These are phyloP conservation scores for Diarsia brunnea DNA, from an alignment of 2,888 invertebrate species.

Conservation along the genomic window DNA sequence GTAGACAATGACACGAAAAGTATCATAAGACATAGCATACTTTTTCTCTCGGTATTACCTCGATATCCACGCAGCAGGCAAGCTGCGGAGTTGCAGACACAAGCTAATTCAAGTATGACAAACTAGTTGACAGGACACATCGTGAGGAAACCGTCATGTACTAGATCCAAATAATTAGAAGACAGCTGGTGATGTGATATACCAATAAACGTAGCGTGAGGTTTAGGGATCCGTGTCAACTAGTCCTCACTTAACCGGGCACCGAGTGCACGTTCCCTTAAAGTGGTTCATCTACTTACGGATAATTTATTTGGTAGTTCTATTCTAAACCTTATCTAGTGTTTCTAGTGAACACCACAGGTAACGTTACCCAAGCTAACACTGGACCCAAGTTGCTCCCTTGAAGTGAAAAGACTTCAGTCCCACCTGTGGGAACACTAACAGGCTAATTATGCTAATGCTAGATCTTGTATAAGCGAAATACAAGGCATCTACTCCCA, in stretches of 20 bases:
- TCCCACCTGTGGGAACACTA: neutral
- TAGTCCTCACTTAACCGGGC: no score
- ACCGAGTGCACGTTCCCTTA: no score
- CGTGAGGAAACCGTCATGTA: no score
- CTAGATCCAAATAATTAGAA: neutral
- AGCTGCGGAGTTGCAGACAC: neutral
- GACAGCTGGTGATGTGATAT: no score
- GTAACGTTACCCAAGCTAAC: neutral
- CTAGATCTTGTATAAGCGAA: neutral
- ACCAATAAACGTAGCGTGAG: no score
- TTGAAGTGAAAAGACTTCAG: neutral
- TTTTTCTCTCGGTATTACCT: neutral
- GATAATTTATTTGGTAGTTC: no score
- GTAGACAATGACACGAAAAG: no score
- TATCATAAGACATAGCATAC: neutral
- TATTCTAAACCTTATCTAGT: no score
- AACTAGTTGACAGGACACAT: neutral
- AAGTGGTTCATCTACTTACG: no score
- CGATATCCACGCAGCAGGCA: neutral
- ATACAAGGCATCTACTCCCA: neutral
- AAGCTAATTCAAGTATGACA: neutral
- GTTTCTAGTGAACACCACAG: no score
- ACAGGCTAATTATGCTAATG: neutral
- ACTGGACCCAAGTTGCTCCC: neutral
- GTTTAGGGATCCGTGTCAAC: no score